Percentiles rank a stretch among this genome's conserved stretches.
phyloP scores from a whole-genome alignment of 2,888 invertebrate genomes.

The Perizoma affinitatum region DNA sequence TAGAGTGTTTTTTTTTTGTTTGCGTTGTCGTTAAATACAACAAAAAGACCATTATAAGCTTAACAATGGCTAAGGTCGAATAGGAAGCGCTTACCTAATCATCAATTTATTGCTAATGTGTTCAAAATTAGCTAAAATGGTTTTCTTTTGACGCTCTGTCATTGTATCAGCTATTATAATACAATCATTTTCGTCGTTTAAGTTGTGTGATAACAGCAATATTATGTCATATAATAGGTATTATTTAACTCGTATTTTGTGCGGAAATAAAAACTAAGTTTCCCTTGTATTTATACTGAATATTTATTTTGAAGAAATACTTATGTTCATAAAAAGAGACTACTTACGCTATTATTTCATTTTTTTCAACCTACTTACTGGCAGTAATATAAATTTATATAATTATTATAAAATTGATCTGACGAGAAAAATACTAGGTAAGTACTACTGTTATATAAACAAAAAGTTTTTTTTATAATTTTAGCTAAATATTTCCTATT shows the following conservation, averaged over 20 bases:
- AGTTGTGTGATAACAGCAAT: neutral
- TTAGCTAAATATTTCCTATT: conserved; percentile 30
- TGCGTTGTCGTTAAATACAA: conserved; percentile 7
- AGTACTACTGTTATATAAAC: conserved; percentile 24
- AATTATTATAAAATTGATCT: conserved; percentile 29
- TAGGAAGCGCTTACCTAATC: conserved; percentile 22
- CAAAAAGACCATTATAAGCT: conserved; percentile 22
- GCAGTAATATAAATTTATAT: conserved; percentile 28
- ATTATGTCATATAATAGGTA: neutral
- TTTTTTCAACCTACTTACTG: conserved; percentile 5
- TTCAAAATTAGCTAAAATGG: conserved; percentile 21
- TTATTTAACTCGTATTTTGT: neutral
- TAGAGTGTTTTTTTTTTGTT: conserved; percentile 6
- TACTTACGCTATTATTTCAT: too few relatives aligned
- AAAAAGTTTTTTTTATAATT: conserved; percentile 28
- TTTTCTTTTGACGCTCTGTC: conserved; percentile 14
- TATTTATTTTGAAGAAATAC: too few relatives aligned
- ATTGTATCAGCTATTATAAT: conserved; percentile 13
- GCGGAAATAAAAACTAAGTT: neutral
- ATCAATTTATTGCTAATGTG: conserved; percentile 24
- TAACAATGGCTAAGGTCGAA: conserved; percentile 26
- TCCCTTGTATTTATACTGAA: neutral
- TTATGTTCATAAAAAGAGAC: too few relatives aligned
- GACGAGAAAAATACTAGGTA: conserved; percentile 22
- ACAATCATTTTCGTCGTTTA: neutral